Conservation (phyloP, 2,888 invertebrate genomes). For the Microplitis deprimator region DNA sequence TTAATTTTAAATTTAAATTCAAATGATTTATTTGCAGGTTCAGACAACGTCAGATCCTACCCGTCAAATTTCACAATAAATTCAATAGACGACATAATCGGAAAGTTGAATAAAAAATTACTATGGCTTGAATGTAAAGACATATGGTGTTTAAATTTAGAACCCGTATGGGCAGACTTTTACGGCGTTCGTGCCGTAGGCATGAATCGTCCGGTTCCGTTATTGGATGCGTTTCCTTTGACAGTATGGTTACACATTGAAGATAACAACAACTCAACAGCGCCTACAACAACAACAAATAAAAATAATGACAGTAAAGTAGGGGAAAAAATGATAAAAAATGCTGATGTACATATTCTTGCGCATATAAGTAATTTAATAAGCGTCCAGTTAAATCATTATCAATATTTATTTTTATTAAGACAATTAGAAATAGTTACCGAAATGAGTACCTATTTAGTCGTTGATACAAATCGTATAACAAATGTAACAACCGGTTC, state of each 20-base stretch:
- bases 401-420: conserved; percentile 91
- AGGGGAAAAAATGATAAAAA: conserved; percentile 55
- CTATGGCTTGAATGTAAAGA: conserved; percentile 90
- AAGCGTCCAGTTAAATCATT: conserved; percentile 93
- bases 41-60: conserved; percentile 60
- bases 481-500: conserved; percentile 73
- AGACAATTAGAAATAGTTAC: conserved; percentile 86
- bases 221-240: conserved; percentile 89
- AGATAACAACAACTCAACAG: conserved; percentile 55
- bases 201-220: conserved; percentile 82
- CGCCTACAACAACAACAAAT: conserved; percentile 30
- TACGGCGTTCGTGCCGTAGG: conserved; percentile 85
- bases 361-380: conserved; percentile 88
- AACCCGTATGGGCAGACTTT: conserved; percentile 96
- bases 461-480: conserved; percentile 84
- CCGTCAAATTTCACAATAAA: conserved; percentile 47
- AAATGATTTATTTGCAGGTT: conserved; percentile 59
- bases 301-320: conserved; percentile 35
- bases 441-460: conserved; percentile 85
- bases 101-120: conserved; percentile 71
- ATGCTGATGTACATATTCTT: conserved; percentile 84
- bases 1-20: conserved; percentile 21
- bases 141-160: conserved; percentile 89
- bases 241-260: conserved; percentile 84
- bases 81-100: conserved; percentile 74